Conservation (phyloP, 2,797 vertebrate genomes). For the Onychomys torridus region DNA sequence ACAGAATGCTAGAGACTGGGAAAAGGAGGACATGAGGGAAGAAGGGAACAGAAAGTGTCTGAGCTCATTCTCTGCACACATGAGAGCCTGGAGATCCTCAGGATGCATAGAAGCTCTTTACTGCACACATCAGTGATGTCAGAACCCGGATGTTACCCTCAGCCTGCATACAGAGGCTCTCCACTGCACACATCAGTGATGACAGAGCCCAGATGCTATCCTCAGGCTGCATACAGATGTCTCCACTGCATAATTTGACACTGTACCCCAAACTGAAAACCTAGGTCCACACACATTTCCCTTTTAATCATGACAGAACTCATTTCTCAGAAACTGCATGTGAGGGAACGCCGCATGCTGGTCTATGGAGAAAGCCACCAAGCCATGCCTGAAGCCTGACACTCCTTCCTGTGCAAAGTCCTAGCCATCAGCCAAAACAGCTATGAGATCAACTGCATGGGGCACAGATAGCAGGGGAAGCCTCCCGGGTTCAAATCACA, state of each 20-base stretch:
- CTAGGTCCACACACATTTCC: neutral
- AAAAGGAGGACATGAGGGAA: neutral
- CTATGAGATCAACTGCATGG: neutral
- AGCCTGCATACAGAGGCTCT: neutral
- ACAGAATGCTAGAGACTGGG: neutral
- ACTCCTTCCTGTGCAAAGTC: neutral
- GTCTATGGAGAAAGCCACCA: neutral
- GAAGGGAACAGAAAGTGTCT: neutral
- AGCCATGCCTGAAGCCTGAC: neutral
- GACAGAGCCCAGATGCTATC: neutral
- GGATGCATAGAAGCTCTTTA: neutral
- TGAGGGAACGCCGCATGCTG: neutral
- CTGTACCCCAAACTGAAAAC: neutral
- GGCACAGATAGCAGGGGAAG: neutral
- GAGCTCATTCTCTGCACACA: neutral
- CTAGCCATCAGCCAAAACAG: neutral
- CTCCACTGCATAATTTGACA: fast-evolving
- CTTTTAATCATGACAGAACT: neutral
- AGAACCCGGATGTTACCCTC: neutral
- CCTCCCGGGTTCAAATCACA: neutral
- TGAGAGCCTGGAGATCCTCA: neutral
- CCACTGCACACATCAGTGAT: neutral
- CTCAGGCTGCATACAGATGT: neutral
- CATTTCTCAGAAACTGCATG: neutral
- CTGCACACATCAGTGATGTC: neutral